These are phyloP conservation scores for Diaperis boleti DNA, from an alignment of 2,888 invertebrate species.

Conservation along the genomic window DNA sequence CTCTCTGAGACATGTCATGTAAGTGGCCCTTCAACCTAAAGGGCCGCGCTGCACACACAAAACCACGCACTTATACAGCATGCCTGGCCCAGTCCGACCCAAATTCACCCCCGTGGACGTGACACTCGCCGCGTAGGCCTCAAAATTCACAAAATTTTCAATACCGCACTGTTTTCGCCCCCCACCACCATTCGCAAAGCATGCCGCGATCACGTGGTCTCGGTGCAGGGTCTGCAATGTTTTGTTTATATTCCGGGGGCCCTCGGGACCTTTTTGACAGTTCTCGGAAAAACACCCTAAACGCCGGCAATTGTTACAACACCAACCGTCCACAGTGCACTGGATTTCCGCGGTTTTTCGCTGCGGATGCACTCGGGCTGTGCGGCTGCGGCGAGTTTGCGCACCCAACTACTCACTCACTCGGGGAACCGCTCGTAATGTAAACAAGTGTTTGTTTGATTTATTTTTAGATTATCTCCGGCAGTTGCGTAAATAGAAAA, in stretches of 20 bases:
- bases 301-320: conserved; percentile 15
- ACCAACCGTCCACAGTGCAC: conserved; percentile 12
- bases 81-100: conserved; percentile 11
- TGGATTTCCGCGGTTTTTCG: conserved; percentile 24
- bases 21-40: conserved; percentile 30
- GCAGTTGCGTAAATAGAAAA: conserved; percentile 33
- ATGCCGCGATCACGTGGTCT: conserved; percentile 64
- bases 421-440: conserved; percentile 34
- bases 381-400: conserved; percentile 27
- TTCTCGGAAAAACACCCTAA: conserved; percentile 13
- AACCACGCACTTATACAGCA: conserved; percentile 32
- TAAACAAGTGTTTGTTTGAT: conserved; percentile 43
- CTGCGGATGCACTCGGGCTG: conserved; percentile 14
- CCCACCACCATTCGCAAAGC: conserved; percentile 57
- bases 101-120: conserved; percentile 50
- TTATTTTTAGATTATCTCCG: conserved; percentile 42
- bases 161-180: conserved; percentile 42
- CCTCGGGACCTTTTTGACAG: conserved; percentile 8
- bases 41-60: conserved; percentile 18
- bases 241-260: conserved; percentile 49
- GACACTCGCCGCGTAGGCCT: conserved; percentile 54
- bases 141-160: conserved; percentile 28
- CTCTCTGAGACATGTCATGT: conserved; percentile 78
- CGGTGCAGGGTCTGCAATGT: too few relatives aligned
- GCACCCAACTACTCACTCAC: conserved; percentile 26